These are phyloP conservation scores for Brenthis daphne DNA, from an alignment of 2,888 invertebrate species.

Conservation along the genomic window DNA sequence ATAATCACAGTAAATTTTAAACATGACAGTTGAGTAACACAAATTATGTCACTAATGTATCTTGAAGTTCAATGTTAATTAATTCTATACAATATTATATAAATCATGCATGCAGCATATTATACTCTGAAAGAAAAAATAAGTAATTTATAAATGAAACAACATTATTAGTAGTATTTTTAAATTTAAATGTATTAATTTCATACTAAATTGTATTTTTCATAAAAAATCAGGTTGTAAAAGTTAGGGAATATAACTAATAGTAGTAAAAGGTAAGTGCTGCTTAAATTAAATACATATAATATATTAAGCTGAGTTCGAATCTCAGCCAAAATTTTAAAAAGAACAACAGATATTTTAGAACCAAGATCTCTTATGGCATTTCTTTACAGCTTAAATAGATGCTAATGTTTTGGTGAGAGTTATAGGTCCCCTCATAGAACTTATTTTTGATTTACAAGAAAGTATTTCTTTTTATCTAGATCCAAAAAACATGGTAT, in stretches of 20 bases:
- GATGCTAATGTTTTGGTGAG: no score
- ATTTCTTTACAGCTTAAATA: no score
- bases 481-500: no score
- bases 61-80: background rate
- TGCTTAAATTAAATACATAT: background rate
- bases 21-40: background rate
- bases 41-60: background rate
- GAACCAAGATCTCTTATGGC: background rate
- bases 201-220: slow-evolving; percentile 8
- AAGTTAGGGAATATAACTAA: background rate
- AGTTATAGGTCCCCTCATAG: no score
- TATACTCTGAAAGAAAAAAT: no score
- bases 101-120: no score
- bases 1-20: background rate
- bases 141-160: no score
- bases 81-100: background rate
- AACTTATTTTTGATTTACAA: no score
- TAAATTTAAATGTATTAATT: background rate
- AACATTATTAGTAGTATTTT: no score
- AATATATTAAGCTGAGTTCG: background rate
- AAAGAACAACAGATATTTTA: background rate
- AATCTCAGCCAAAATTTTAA: background rate
- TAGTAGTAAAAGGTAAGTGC: background rate
- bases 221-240: background rate
- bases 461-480: no score